Evolutionary conservation across 2,888 invertebrate genomes (phyloP).

Genomic region (Nebria brevicollis): DNA sequence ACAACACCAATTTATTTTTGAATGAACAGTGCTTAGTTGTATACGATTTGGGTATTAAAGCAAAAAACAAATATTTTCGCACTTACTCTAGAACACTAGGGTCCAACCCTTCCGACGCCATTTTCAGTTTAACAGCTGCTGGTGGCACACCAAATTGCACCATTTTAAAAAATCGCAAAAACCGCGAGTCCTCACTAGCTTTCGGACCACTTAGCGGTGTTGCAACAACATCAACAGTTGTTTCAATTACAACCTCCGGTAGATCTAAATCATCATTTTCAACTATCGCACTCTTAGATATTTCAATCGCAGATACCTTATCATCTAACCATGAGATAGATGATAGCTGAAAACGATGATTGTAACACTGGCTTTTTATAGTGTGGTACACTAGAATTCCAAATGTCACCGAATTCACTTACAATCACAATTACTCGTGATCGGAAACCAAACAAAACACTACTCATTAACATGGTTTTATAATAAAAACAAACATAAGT

Average conservation of each 20-base stretch:
- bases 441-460: background rate
- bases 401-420: slow-evolving; percentile 6
- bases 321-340: slow-evolving; percentile 67
- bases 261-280: slow-evolving; percentile 52
- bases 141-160: slow-evolving; percentile 87
- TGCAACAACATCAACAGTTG: slow-evolving; percentile 46
- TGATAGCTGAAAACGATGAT: slow-evolving; percentile 63
- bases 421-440: background rate
- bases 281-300: slow-evolving; percentile 49
- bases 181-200: slow-evolving; percentile 71
- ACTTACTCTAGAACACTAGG: slow-evolving; percentile 75
- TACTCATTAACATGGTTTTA: background rate
- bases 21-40: background rate
- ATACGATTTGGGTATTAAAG: too few species aligned
- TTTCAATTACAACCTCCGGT: slow-evolving; percentile 51
- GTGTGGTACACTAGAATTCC: slow-evolving; percentile 12
- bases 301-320: slow-evolving; percentile 41
- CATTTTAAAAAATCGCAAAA: slow-evolving; percentile 88
- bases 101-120: slow-evolving; percentile 84
- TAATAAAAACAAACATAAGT: background rate
- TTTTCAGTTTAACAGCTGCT: slow-evolving; percentile 83
- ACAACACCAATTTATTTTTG: background rate
- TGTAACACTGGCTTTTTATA: slow-evolving; percentile 14
- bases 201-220: slow-evolving; percentile 54
- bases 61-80: slow-evolving; percentile 20